Evolutionary conservation across 2,113 vertebrate species (phyloP), one percentile per base, ranked within the genome.

Genomic region (Neodontobutis hainanensis): DNA sequence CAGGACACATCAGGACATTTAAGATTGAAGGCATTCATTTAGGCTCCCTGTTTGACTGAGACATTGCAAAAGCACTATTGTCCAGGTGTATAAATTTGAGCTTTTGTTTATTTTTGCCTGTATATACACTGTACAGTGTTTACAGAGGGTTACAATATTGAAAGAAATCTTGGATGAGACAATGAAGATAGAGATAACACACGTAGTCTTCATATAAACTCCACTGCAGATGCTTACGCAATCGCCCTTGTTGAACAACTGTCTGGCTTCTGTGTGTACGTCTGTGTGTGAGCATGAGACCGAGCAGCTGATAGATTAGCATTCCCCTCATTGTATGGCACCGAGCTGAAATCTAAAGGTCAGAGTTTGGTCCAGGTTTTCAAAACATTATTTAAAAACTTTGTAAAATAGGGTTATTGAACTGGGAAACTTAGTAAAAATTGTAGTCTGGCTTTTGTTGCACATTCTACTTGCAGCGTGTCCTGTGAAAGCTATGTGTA

Each of bases 291-390:
- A 48, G 65, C 71, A 72, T 84, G 74, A 77, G 68, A 75, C 77
- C 27, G 74, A 75, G 69, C 81, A 79, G 75, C 82, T 82, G 83
- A 88, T 75, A 77, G 77, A 82, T 89, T 82, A 84, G 66, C 65
- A 47, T 83, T 78, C 51, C 60, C 53, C 61, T 58, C 65, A 27
- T 27, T 67, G 52, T 82, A 68, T 61, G 49, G 44, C 70, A 56
- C 0, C 47, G 55, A 80, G 77, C 73, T 55, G 58, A 38, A 71
- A 56, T 46, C 15, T 69, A 42, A 51, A 61, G 80, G 64, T 82
- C 62, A 78, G 14, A 51, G 40, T 34, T 14, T 3, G 8, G 32
- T 57, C 56, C 36, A 59, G 16, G 8, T 52, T 19, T 52, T 52
- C 27, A 34, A 8, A 52, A 27, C 5, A 10, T 51, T 51, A 51